Base-by-base conservation (phyloP, 92 coral and sea anemone species). In the Epizoanthus stellaris region DNA sequence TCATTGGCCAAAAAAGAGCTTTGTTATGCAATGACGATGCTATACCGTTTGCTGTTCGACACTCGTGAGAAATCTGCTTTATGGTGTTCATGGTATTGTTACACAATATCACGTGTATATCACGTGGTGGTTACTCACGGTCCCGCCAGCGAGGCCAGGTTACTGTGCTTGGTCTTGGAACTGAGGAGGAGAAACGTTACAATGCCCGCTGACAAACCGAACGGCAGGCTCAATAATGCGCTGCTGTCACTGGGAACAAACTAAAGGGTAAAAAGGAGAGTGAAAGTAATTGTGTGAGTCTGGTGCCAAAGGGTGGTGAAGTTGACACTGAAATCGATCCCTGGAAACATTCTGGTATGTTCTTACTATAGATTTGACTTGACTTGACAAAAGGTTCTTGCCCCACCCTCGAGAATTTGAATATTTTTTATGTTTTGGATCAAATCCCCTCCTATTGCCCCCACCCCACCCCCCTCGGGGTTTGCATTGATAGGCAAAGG, bases 151-250 rank as follows among this genome's bases (percentile, higher is more conserved):
- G 82, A 39, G 57, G 58, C 67, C 30, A 58, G 70, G 57, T 59
- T 61, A 60, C 34, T 61, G 82, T 39, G 6, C 56, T 19, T 77
- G 19, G 70, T n/a, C 64, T 68, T 60, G 11, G 82, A 77, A 61
- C 19, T 77, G 70, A 77, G 57, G 14, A 77, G 82, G 19, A 77
- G 82, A 77, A 36, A 77, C 23, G 82, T 10, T 10, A 77, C 82
- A 2, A 77, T 56, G 45, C 69, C 82, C 82, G 82, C 82, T 77
- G 82, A 77, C 30, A 77, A 77, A 42, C 82, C 82, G 11, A 9
- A 77, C 11, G 56, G 64, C 69, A 61, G 70, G 82, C 70, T 77
- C 82, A 61, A 15, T 1, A 59, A 60, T 38, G 63, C 23, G 64
- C 53, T 77, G 56, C 70, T 34, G 16, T 61, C 64, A 10, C 70